Conservation (phyloP, 2,797 vertebrate genomes). For the Ibycter americanus region DNA sequence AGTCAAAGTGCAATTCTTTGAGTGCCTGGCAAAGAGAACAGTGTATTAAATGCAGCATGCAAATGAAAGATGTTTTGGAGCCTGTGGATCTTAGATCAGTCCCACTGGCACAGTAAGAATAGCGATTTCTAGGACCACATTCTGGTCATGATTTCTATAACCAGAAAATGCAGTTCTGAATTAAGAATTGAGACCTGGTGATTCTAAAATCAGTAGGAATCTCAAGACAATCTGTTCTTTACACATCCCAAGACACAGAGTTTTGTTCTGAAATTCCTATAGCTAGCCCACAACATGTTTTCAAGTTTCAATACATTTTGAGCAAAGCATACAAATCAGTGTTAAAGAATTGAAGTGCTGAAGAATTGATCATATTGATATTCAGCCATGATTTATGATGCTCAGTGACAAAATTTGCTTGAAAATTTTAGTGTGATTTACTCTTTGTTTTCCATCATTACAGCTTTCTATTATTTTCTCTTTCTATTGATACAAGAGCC, state of each 20-base stretch:
- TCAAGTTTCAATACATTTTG: neutral
- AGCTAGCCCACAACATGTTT: accelerated
- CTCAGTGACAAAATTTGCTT: neutral
- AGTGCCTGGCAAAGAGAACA: neutral
- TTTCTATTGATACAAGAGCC: neutral
- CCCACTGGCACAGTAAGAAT: neutral
- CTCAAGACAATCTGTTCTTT: neutral
- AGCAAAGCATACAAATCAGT: neutral
- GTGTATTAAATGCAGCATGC: neutral
- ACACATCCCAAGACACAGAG: accelerated
- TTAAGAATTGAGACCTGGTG: neutral
- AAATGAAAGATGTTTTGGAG: neutral
- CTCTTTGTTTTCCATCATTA: neutral
- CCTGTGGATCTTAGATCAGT: neutral
- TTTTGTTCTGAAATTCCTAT: neutral
- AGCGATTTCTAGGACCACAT: neutral
- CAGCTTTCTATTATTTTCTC: neutral
- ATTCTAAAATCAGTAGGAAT: neutral
- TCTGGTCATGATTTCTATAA: neutral
- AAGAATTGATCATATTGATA: neutral
- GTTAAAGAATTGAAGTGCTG: neutral
- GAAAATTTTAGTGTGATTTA: neutral
- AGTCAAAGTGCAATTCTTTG: neutral
- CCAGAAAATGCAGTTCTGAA: neutral
- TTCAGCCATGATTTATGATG: neutral